A percentile compares a stretch with the other conserved stretches of the same genome.
phyloP scores from a whole-genome alignment of 92 coral and sea anemone genomes.

The Virgularia gustaviana region DNA sequence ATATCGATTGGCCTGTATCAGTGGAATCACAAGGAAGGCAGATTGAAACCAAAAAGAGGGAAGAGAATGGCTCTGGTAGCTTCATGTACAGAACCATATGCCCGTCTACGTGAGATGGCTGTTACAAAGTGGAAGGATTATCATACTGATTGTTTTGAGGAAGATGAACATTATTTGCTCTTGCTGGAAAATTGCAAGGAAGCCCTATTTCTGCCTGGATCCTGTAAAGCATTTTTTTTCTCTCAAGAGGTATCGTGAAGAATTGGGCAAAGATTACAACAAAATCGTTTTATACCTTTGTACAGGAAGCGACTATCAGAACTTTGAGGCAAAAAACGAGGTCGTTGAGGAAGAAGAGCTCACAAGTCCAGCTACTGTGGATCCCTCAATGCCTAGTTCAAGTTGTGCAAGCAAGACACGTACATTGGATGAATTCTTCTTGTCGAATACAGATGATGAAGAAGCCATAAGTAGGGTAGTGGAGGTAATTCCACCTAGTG shows the following conservation, averaged over 20 bases:
- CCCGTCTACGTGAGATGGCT: constrained; percentile 34
- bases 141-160: constrained; percentile 44
- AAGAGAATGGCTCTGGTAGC: constrained; percentile 45
- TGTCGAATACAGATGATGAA: background rate
- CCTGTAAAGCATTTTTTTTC: constrained; percentile 39
- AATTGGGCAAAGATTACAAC: constrained; percentile 51
- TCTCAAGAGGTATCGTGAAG: constrained; percentile 43
- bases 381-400: background rate
- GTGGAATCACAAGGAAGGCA: constrained; percentile 21
- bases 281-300: constrained; percentile 52
- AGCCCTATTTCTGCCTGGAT: constrained; percentile 54
- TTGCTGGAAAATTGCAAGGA: constrained; percentile 47
- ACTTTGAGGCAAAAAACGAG: constrained; percentile 22
- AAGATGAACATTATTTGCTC: constrained; percentile 44
- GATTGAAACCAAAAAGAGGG: constrained; percentile 48
- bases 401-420: background rate
- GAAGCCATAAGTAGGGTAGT: background rate
- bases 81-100: constrained; percentile 40
- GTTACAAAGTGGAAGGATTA: constrained; percentile 46
- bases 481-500: background rate
- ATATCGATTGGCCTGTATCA: constrained; percentile 32
- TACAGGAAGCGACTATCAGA: constrained; percentile 41
- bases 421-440: background rate
- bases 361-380: constrained; percentile 16
- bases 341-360: constrained; percentile 24